A percentile compares a stretch with the other conserved stretches of the same genome.
phyloP scores from a whole-genome alignment of 2,797 vertebrate genomes.

The Rhinichthys osculus region DNA sequence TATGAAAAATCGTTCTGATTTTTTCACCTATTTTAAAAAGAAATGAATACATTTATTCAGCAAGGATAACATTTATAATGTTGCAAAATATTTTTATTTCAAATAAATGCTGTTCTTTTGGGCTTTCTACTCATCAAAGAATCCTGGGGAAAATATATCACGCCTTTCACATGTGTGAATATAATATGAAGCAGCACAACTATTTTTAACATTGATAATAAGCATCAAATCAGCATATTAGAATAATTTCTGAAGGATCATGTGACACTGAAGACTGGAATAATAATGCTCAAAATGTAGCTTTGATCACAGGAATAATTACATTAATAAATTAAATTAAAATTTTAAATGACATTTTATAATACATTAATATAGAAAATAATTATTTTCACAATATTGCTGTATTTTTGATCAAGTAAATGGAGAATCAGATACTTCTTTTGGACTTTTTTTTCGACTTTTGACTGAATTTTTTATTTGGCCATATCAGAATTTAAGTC shows the following conservation, averaged over 20 bases:
- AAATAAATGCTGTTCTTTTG: background rate
- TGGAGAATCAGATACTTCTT: background rate
- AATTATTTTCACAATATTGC: background rate
- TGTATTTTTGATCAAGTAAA: background rate
- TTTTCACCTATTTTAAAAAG: background rate
- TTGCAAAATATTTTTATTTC: background rate
- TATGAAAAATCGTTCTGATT: constrained; percentile 60
- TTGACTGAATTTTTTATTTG: background rate
- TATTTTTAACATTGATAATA: background rate
- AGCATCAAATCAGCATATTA: background rate
- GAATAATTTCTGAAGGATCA: background rate
- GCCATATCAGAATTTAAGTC: background rate
- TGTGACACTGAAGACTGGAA: background rate
- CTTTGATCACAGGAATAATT: background rate
- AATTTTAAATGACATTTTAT: too few species aligned
- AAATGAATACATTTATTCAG: background rate
- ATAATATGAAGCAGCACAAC: background rate
- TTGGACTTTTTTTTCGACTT: background rate
- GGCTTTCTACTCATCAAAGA: background rate
- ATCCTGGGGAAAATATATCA: too few species aligned
- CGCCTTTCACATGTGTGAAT: background rate
- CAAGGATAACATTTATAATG: background rate
- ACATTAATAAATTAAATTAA: background rate
- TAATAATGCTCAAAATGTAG: too few species aligned
- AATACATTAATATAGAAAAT: background rate